phyloP scores from a whole-genome alignment of 2,888 invertebrate species.

The Ferrisia virgata region DNA sequence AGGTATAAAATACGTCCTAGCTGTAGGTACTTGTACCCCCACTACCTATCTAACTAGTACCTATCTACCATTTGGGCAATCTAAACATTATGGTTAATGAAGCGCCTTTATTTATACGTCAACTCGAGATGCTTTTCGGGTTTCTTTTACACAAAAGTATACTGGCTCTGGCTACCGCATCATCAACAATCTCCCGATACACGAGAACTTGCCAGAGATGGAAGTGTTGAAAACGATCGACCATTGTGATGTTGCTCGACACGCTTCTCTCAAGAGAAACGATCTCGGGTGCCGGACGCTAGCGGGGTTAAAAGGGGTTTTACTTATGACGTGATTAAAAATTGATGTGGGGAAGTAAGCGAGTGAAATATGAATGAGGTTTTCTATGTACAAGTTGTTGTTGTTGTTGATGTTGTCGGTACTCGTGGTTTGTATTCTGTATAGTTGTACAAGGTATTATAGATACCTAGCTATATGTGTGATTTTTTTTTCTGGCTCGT shows the following conservation, averaged over 20 bases:
- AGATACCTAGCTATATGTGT: no score
- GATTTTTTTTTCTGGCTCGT: no score
- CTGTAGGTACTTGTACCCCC: no score
- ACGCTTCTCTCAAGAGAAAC: no score
- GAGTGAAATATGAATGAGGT: no score
- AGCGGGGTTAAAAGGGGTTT: neutral
- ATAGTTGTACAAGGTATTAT: no score
- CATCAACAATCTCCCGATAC: neutral
- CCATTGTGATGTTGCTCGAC: neutral
- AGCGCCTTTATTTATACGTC: slow-evolving; percentile 14
- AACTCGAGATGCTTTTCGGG: neutral
- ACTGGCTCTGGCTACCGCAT: neutral
- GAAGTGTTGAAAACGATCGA: neutral
- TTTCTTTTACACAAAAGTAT: neutral
- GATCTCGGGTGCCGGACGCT: neutral
- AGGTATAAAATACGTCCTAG: no score
- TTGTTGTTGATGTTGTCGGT: neutral
- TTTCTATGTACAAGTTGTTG: neutral
- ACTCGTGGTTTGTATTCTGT: no score
- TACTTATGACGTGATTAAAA: neutral
- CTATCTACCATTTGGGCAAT: neutral
- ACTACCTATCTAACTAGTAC: no score
- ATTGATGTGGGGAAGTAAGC: neutral
- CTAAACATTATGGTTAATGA: slow-evolving; percentile 17
- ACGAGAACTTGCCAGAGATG: neutral